Base-by-base conservation (phyloP, 2,113 vertebrate species). In the Ranitomeya variabilis region DNA sequence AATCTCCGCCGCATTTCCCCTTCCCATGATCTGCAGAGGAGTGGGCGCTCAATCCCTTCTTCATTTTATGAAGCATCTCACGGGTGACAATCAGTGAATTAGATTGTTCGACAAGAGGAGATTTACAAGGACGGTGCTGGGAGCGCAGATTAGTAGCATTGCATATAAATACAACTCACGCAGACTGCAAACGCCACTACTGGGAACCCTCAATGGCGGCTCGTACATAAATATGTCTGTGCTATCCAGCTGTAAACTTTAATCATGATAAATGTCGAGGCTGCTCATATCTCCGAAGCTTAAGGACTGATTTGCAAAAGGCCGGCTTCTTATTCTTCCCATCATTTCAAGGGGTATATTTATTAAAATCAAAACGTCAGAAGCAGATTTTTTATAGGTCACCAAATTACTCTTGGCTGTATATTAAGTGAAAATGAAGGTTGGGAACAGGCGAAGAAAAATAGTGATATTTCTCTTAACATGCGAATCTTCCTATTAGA, bases 21-120 rank as follows among this genome's bases (percentile, higher is more conserved):
- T 80, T 59, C 55, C 78, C 7, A 60, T 31, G 54, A 19, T 59
- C 16, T 9, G 15, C 69, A 16, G 26, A 31, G 69, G 69, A 87
- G 14, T 54, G 78, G 85, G 60, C 73, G 79, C 31, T 23, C 26
- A 2, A 45, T 78, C 69, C 73, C 37, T n/a, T 64, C n/a, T 54
- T 37, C 45, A 37, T 37, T 66, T 69, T 87, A 93, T 93, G 92
- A 94, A 94, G 90, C 92, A 92, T 90, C 92, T 94, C 87, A 86
- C 90, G 90, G 91, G 90, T 94, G 92, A 93, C 92, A 93, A 93
- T 94, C 91, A 92, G 90, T 90, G 92, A 95, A 91, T 91, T 94
- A 95, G 95, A 95, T 95, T 92, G 89, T 93, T 91, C 0, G 26
- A 94, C 91, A 93, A 94, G 91, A 81, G 92, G 93, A 95, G 93